Conservation (phyloP, 2,113 vertebrate species). For the Boulengerochromis microlepis region DNA sequence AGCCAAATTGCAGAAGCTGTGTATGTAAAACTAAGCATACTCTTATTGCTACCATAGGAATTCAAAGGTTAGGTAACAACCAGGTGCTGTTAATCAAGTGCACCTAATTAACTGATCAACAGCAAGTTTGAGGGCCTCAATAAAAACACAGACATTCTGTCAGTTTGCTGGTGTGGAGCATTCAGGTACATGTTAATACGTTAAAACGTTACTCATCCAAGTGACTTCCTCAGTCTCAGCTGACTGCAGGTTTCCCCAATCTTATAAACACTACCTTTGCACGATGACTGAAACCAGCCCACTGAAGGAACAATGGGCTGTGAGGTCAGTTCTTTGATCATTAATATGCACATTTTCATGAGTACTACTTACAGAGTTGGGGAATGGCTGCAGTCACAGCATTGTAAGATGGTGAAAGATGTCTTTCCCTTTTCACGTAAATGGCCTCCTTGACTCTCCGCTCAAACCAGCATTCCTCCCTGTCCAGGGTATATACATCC, state of each 20-base stretch:
- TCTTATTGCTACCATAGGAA: neutral
- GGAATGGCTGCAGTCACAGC: neutral
- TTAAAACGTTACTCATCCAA: neutral
- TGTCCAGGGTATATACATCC: neutral
- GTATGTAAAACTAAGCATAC: neutral
- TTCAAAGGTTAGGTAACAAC: neutral
- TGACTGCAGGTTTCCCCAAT: neutral
- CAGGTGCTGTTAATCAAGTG: neutral
- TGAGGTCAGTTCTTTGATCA: neutral
- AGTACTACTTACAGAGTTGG: neutral
- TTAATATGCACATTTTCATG: neutral
- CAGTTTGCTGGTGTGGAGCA: neutral
- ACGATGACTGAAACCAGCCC: neutral
- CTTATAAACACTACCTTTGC: neutral
- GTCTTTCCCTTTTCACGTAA: neutral
- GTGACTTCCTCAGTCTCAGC: neutral
- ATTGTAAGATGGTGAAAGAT: neutral
- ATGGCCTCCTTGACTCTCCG: neutral
- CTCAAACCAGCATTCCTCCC: neutral
- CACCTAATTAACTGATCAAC: neutral
- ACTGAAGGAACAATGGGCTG: neutral
- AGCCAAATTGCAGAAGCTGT: neutral
- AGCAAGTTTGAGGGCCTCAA: neutral
- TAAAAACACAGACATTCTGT: neutral
- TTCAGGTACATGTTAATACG: neutral